A percentile compares a stretch with the other conserved stretches of the same genome.
Conservation (phyloP, 2,797 vertebrate genomes). For the Epinephelus malabaricus region DNA sequence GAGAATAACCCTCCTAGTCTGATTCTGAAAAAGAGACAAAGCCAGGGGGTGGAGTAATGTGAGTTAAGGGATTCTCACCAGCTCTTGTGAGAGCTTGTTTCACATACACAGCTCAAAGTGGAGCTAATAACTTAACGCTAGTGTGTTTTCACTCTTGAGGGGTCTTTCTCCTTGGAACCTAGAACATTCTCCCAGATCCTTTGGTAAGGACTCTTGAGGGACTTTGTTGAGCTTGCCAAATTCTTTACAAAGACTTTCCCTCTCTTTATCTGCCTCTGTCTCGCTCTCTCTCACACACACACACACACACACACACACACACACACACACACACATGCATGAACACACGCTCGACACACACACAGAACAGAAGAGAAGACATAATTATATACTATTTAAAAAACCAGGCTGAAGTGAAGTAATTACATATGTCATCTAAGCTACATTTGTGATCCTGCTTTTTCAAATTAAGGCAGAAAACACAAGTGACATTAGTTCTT, state of each 20-base stretch:
- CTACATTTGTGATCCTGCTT: slow-evolving; percentile 14
- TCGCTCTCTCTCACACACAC: slow-evolving; percentile 25
- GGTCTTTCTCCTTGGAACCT: slow-evolving; percentile 87
- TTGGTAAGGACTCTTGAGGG: slow-evolving; percentile 87
- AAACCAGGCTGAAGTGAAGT: slow-evolving; percentile 35
- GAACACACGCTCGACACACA: slow-evolving; percentile 21
- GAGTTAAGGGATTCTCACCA: slow-evolving; percentile 95
- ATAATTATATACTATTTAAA: slow-evolving; percentile 39
- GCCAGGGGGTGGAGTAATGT: slow-evolving; percentile 91
- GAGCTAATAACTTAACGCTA: slow-evolving; percentile 90
- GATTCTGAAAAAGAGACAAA: slow-evolving; percentile 92
- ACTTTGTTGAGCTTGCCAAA: slow-evolving; percentile 84
- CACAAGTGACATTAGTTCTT: not conserved
- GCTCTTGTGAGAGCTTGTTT: slow-evolving; percentile 91
- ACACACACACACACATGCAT: slow-evolving; percentile 40
- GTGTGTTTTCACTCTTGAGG: slow-evolving; percentile 90
- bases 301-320: slow-evolving; percentile 38
- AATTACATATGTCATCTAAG: slow-evolving; percentile 26
- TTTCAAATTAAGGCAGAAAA: slow-evolving; percentile 15
- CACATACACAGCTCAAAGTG: slow-evolving; percentile 91
- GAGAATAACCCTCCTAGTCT: slow-evolving; percentile 94
- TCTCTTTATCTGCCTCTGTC: slow-evolving; percentile 70
- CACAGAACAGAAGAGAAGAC: slow-evolving; percentile 29
- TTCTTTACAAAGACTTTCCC: slow-evolving; percentile 80
- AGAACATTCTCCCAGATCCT: slow-evolving; percentile 88